These are phyloP conservation scores for Acleris laterana DNA, from an alignment of 2,888 invertebrate species.

Conservation along the genomic window DNA sequence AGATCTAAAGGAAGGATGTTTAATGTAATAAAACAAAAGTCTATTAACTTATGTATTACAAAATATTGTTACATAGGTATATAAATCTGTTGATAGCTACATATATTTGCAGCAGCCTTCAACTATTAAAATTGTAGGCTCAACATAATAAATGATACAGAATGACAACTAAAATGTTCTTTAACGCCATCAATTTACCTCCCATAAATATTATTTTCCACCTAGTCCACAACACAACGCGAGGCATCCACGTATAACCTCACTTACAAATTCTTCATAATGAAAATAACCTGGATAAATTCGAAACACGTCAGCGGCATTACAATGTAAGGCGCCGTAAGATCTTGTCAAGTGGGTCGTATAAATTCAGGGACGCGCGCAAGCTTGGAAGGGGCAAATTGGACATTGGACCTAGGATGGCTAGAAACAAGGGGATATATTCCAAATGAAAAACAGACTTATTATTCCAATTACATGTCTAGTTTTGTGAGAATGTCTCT, in stretches of 20 bases:
- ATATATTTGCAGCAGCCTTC: too few species aligned
- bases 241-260: neutral
- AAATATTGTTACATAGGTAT: too few species aligned
- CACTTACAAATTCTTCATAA: constrained; percentile 20
- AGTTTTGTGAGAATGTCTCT: too few species aligned
- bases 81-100: too few species aligned
- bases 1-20: too few species aligned
- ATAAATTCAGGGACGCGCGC: constrained; percentile 23
- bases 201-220: neutral
- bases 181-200: too few species aligned
- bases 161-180: too few species aligned
- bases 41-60: too few species aligned
- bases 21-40: too few species aligned
- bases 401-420: constrained; percentile 24
- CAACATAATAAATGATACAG: too few species aligned
- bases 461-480: too few species aligned
- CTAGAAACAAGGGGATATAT: neutral
- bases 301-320: constrained; percentile 35
- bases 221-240: neutral
- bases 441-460: neutral
- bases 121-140: too few species aligned
- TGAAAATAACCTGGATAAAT: constrained; percentile 33
- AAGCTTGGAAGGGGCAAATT: constrained; percentile 23
- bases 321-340: constrained; percentile 37
- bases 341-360: constrained; percentile 30